phyloP scores from a whole-genome alignment of 2,888 invertebrate species.

The Drosophila monieri region DNA sequence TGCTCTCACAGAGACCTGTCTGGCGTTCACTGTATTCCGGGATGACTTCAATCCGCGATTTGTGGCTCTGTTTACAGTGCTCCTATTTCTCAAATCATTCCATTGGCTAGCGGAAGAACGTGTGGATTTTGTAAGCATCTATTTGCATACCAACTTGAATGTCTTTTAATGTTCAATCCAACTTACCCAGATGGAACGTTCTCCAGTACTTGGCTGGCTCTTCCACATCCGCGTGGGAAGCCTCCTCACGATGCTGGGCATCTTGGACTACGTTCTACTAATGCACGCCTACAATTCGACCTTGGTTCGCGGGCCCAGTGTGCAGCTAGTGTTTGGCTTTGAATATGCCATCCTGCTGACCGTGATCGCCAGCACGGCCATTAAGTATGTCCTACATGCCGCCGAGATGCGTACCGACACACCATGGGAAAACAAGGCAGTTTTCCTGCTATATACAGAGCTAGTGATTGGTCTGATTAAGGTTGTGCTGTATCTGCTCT shows the following conservation, averaged over 20 bases:
- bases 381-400: constrained; percentile 95
- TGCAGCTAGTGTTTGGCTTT: constrained; percentile 99
- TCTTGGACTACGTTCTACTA: constrained; percentile 94
- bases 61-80: constrained; percentile 97
- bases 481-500: constrained; percentile 94
- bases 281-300: constrained; percentile 97
- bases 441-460: constrained; percentile 98
- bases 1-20: constrained; percentile 99
- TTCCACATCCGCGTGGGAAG: constrained; percentile 97
- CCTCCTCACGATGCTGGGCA: constrained; percentile 91
- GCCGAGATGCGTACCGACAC: constrained; percentile 93
- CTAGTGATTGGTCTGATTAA: constrained; percentile 94
- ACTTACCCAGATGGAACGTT: constrained; percentile 97
- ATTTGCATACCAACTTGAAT: neutral
- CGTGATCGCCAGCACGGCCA: constrained; percentile 94
- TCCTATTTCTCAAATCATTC: constrained; percentile 98
- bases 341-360: constrained; percentile 99
- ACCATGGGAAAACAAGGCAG: constrained; percentile 99
- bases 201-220: constrained; percentile 97
- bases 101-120: constrained; percentile 99
- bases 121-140: constrained; percentile 95
- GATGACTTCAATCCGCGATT: constrained; percentile 99
- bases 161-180: no score
- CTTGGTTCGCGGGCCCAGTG: constrained; percentile 96
- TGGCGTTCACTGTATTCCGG: constrained; percentile 99